Evolutionary conservation across 2,797 vertebrate genomes (phyloP).

Genomic region (Tympanoctomys barrerae): DNA sequence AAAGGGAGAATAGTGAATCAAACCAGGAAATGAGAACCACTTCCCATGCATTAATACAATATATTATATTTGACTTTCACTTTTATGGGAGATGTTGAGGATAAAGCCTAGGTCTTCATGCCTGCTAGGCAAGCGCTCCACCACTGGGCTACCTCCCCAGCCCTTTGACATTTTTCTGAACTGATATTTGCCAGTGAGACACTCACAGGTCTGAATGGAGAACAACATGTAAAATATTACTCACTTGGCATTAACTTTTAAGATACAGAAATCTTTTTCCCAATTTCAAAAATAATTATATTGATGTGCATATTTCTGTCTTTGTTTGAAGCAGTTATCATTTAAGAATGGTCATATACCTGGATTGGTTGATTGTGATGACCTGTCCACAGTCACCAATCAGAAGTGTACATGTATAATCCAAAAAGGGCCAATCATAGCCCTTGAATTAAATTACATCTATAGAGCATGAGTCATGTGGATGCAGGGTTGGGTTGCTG

Average conservation of each 20-base stretch:
- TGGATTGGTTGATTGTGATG: background rate
- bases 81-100: background rate
- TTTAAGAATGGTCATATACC: background rate
- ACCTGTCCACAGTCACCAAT: background rate
- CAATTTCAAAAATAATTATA: background rate
- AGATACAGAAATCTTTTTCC: background rate
- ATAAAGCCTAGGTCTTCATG: background rate
- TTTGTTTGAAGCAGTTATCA: constrained; percentile 61
- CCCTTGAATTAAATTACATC: background rate
- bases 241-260: background rate
- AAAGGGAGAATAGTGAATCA: background rate
- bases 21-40: background rate
- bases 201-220: background rate
- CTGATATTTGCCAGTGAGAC: background rate
- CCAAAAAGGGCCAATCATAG: background rate
- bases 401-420: background rate
- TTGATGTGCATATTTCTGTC: background rate
- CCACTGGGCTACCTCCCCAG: background rate
- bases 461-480: background rate
- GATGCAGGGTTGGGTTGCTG: background rate
- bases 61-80: background rate
- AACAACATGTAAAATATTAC: background rate
- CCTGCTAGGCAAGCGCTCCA: background rate
- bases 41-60: background rate
- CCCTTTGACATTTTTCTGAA: background rate